A percentile compares a stretch with the other conserved stretches of the same genome.
These are phyloP conservation scores for Yponomeuta plumbellus DNA, from an alignment of 2,888 invertebrate genomes.

Conservation along the genomic window DNA sequence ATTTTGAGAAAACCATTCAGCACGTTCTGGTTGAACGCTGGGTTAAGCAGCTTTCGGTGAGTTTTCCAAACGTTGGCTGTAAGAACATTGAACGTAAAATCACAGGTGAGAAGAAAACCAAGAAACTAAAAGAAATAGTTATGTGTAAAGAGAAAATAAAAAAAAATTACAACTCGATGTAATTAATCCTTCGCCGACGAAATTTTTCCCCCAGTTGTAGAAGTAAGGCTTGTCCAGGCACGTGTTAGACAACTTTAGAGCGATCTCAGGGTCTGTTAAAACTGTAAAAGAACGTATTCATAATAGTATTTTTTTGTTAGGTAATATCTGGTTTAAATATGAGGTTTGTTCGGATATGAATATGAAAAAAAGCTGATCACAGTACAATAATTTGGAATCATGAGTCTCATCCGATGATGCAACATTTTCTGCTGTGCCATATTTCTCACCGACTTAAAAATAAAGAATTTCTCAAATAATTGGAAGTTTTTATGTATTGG, in stretches of 20 bases:
- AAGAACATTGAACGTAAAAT: constrained; percentile 13
- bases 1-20: constrained; percentile 18
- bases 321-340: no score
- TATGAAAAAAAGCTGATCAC: no score
- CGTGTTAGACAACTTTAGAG: background rate
- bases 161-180: background rate
- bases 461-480: no score
- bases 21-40: constrained; percentile 20
- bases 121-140: background rate
- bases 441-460: no score
- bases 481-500: no score
- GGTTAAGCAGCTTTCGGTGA: constrained; percentile 19
- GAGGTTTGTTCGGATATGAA: no score
- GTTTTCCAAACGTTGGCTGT: constrained; percentile 22
- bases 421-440: no score
- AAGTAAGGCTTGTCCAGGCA: background rate
- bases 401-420: no score
- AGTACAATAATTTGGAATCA: no score
- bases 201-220: background rate
- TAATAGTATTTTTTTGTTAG: no score
- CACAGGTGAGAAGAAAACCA: background rate
- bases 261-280: background rate
- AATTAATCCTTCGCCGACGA: background rate
- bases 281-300: background rate
- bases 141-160: background rate